These are phyloP conservation scores for Rhopilema esculentum DNA, from an alignment of 30 jellyfish, hydroid and myxozoan species.

Conservation along the genomic window DNA sequence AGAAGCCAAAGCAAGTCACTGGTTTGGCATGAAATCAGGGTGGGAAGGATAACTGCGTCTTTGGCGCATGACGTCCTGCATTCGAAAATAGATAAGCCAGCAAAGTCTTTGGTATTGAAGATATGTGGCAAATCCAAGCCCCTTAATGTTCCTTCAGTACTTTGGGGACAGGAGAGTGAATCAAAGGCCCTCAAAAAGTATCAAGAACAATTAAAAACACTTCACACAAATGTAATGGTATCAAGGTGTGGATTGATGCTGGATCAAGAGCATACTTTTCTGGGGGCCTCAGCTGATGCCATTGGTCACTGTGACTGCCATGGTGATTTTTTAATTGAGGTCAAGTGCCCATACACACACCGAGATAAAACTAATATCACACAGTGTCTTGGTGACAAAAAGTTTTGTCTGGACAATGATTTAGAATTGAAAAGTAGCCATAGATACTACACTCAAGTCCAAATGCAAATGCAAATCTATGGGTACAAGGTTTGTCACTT, in stretches of 20 bases:
- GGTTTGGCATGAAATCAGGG: slow-evolving; percentile 13
- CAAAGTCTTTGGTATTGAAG: slow-evolving; percentile 8
- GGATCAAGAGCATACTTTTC: neutral
- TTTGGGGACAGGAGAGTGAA: slow-evolving; percentile 13
- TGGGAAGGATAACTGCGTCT: slow-evolving; percentile 14
- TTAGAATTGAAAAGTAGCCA: neutral
- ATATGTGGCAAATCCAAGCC: slow-evolving; percentile 16
- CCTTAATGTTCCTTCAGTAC: neutral
- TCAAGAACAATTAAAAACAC: neutral
- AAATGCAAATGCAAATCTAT: neutral
- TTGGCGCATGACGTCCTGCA: neutral
- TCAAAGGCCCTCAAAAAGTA: slow-evolving; percentile 2
- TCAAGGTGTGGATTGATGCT: neutral
- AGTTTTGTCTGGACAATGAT: neutral
- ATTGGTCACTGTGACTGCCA: slow-evolving; percentile 16
- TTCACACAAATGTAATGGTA: neutral
- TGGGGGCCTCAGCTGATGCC: slow-evolving; percentile 22
- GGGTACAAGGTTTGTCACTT: slow-evolving; percentile 3
- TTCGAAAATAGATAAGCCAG: slow-evolving; percentile 9
- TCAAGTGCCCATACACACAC: slow-evolving; percentile 3
- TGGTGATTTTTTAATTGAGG: slow-evolving; percentile 1
- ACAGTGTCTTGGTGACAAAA: neutral
- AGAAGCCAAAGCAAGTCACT: slow-evolving; percentile 16
- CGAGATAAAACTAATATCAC: neutral
- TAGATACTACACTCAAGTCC: slow-evolving; percentile 21